Conservation (phyloP, 2,113 vertebrate genomes). For the Salminus brasiliensis region DNA sequence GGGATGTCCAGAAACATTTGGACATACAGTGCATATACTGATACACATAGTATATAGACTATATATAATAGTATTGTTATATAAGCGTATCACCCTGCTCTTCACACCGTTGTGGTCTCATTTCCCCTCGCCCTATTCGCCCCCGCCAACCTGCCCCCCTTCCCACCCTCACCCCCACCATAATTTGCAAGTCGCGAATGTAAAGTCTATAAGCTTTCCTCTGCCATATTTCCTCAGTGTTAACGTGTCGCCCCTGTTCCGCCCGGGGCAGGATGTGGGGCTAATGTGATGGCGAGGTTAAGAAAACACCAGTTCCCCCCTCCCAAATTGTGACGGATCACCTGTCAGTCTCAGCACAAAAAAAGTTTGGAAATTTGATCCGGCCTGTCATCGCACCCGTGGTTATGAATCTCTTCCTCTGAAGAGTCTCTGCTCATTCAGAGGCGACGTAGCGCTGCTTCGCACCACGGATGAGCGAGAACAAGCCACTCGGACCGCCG, state of each 20-base stretch:
- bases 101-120: slow-evolving; percentile 45
- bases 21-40: no score
- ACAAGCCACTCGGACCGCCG: neutral
- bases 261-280: slow-evolving; percentile 70
- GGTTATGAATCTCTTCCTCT: slow-evolving; percentile 75
- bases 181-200: slow-evolving; percentile 41
- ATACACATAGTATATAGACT: no score
- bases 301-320: slow-evolving; percentile 64
- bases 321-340: slow-evolving; percentile 67
- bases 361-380: slow-evolving; percentile 79
- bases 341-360: slow-evolving; percentile 69
- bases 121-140: slow-evolving; percentile 38
- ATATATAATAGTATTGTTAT: no score
- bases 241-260: slow-evolving; percentile 72
- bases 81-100: no score
- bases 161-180: neutral
- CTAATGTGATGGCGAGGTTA: slow-evolving; percentile 72
- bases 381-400: slow-evolving; percentile 69
- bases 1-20: no score
- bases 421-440: slow-evolving; percentile 60
- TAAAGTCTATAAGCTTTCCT: slow-evolving; percentile 66
- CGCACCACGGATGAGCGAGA: slow-evolving; percentile 8
- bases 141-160: neutral
- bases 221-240: slow-evolving; percentile 69
- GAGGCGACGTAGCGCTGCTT: slow-evolving; percentile 58